Conservation (phyloP, 2,113 vertebrate species). For the zebrafish (Danio rerio) region GRCz12tu NC_133184.1:10282501-10283000, state of each 20-base stretch:
- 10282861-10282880: constrained; percentile 84
- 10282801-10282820: constrained; percentile 93
- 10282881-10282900: constrained; percentile 81
- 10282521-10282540: constrained; percentile 45
- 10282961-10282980: too few relatives aligned
- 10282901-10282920: constrained; percentile 2
- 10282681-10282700: neutral
- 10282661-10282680: neutral
- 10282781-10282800: neutral
- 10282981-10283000: too few relatives aligned
- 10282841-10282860: constrained; percentile 91
- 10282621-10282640: neutral
- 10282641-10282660: neutral
- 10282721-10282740: constrained; percentile 35
- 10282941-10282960: too few relatives aligned
- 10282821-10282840: constrained; percentile 93
- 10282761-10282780: neutral
- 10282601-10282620: constrained; percentile 5
- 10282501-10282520: constrained; percentile 51
- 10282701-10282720: constrained; percentile 21
- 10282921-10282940: neutral
- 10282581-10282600: constrained; percentile 17
- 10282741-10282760: constrained; percentile 53
- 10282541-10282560: constrained; percentile 46
- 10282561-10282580: constrained; percentile 24